Conservation (phyloP, 2,113 vertebrate species). For the Cervus canadensis region DNA sequence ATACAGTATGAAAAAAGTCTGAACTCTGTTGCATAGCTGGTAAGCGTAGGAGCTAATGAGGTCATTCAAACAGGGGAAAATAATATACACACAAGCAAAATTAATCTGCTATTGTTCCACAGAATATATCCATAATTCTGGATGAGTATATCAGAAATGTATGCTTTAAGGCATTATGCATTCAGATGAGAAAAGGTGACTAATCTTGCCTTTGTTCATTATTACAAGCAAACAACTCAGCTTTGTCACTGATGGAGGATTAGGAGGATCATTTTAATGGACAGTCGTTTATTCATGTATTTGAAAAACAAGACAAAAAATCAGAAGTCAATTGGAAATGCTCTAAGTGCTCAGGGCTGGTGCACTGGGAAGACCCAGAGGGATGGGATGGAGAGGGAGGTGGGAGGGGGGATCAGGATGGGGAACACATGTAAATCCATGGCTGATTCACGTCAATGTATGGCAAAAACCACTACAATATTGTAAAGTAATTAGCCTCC, state of each 20-base stretch:
- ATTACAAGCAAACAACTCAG: neutral
- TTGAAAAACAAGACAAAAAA: conserved; percentile 29
- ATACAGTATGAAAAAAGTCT: neutral
- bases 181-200: neutral
- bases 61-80: neutral
- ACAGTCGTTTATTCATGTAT: neutral
- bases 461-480: no score
- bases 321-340: conserved; percentile 24
- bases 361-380: no score
- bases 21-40: neutral
- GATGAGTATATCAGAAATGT: neutral
- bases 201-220: neutral
- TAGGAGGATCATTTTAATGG: neutral
- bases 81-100: neutral
- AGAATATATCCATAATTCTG: neutral
- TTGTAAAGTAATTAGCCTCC: no score
- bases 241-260: neutral
- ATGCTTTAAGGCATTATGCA: neutral
- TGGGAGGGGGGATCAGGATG: no score
- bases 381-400: no score
- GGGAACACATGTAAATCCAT: no score
- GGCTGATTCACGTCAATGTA: no score
- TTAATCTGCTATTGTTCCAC: neutral
- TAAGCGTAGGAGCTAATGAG: neutral
- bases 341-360: neutral